Evolutionary conservation across 2,797 vertebrate genomes (phyloP).

Genomic region (Pipistrellus kuhlii): DNA sequence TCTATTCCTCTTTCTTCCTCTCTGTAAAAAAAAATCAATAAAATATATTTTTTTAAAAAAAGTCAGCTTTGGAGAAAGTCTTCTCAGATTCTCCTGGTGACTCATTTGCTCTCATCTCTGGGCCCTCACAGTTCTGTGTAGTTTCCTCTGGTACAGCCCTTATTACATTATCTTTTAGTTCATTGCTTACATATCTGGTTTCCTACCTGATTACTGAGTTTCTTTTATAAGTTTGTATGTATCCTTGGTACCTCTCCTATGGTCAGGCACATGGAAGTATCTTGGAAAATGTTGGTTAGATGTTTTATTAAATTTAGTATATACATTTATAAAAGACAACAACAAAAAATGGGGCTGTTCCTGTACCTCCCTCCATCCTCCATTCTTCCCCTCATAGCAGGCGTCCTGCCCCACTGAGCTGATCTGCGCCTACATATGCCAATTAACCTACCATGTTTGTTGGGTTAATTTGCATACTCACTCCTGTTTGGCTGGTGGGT

Average conservation of each 20-base stretch:
- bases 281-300: background rate
- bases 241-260: background rate
- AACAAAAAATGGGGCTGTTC: background rate
- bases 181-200: background rate
- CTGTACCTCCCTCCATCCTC: no score
- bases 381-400: no score
- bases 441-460: no score
- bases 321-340: background rate
- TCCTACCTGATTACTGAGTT: background rate
- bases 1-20: no score
- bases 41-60: no score
- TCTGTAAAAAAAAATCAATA: no score
- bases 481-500: no score
- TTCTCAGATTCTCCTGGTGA: background rate
- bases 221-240: background rate
- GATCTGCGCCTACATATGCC: no score
- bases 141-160: background rate
- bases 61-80: background rate
- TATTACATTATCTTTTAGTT: background rate
- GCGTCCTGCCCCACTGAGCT: rapidly evolving
- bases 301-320: background rate
- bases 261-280: background rate
- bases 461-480: no score
- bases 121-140: background rate
- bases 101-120: background rate